These are phyloP conservation scores for Zeuzera pyrina DNA, from an alignment of 2,888 invertebrate species.

Conservation along the genomic window DNA sequence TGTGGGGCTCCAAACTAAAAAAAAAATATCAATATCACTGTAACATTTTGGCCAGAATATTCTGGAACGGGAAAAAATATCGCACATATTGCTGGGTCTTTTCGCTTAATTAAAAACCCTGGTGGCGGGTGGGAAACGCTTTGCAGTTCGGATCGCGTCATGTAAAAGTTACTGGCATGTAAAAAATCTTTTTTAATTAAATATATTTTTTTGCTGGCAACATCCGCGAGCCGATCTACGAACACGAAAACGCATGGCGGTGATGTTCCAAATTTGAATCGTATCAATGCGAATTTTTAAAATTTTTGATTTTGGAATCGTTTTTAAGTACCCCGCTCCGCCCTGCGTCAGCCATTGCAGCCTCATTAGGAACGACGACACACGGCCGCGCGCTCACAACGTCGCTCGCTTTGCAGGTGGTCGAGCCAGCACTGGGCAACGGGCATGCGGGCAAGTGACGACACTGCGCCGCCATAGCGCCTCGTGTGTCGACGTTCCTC, in stretches of 20 bases:
- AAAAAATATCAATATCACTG: constrained; percentile 15
- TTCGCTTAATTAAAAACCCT: constrained; percentile 45
- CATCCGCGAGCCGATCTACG: constrained; percentile 26
- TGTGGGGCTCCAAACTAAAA: constrained; percentile 48
- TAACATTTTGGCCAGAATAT: constrained; percentile 10
- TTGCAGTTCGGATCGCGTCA: constrained; percentile 23
- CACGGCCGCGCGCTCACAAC: constrained; percentile 58
- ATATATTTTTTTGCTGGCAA: neutral
- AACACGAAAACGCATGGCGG: constrained; percentile 34
- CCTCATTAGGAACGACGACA: constrained; percentile 69
- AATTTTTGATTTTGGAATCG: constrained; percentile 5
- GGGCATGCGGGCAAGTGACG: constrained; percentile 59
- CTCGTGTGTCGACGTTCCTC: constrained; percentile 70
- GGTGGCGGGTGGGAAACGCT: constrained; percentile 53
- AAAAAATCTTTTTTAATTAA: constrained; percentile 3
- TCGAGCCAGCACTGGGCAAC: constrained; percentile 51
- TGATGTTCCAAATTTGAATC: constrained; percentile 18
- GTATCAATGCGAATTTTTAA: constrained; percentile 14
- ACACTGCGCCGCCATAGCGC: constrained; percentile 28
- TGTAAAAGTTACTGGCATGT: neutral
- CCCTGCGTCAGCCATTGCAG: constrained; percentile 22
- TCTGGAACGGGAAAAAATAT: constrained; percentile 35
- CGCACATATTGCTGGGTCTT: constrained; percentile 46
- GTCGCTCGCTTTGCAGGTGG: constrained; percentile 61
- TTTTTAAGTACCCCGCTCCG: neutral